Conservation (phyloP, 1,140 invertebrate species). For the Gryllus bimaculatus region DNA sequence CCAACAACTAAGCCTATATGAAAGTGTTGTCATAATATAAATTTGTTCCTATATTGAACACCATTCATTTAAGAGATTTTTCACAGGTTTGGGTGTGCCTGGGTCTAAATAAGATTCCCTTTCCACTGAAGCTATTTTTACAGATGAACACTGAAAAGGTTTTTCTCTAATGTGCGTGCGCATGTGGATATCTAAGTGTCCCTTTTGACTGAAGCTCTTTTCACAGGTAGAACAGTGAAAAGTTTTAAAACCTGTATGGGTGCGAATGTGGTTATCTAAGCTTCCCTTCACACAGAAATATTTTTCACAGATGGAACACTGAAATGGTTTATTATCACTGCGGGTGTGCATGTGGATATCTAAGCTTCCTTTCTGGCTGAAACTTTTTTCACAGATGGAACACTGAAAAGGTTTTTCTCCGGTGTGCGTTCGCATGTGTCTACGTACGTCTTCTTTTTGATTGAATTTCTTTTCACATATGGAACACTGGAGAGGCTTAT, state of each 20-base stretch:
- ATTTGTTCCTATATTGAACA: too few relatives aligned
- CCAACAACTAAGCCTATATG: too few relatives aligned
- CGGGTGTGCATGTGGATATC: background rate
- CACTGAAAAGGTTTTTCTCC: conserved; percentile 2
- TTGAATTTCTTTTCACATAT: background rate
- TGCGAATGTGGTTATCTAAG: background rate
- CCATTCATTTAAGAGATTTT: too few relatives aligned
- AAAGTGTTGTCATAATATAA: too few relatives aligned
- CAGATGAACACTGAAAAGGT: too few relatives aligned
- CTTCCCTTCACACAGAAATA: background rate
- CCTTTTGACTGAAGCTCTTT: conserved; percentile 7
- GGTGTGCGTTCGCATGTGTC: background rate
- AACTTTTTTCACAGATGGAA: background rate
- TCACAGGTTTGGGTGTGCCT: too few relatives aligned
- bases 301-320: conserved; percentile 9
- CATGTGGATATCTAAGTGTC: background rate
- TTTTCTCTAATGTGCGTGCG: conserved; percentile 8
- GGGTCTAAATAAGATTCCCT: too few relatives aligned
- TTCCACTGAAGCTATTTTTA: too few relatives aligned
- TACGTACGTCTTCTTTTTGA: background rate
- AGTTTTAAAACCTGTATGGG: conserved; percentile 2
- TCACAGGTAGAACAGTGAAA: conserved; percentile 8
- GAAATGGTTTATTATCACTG: conserved; percentile 6
- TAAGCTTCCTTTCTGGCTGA: background rate
- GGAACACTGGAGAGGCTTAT: too few relatives aligned